These are phyloP conservation scores for Pelmatolapia mariae DNA, from an alignment of 2,113 vertebrate species.

Conservation along the genomic window DNA sequence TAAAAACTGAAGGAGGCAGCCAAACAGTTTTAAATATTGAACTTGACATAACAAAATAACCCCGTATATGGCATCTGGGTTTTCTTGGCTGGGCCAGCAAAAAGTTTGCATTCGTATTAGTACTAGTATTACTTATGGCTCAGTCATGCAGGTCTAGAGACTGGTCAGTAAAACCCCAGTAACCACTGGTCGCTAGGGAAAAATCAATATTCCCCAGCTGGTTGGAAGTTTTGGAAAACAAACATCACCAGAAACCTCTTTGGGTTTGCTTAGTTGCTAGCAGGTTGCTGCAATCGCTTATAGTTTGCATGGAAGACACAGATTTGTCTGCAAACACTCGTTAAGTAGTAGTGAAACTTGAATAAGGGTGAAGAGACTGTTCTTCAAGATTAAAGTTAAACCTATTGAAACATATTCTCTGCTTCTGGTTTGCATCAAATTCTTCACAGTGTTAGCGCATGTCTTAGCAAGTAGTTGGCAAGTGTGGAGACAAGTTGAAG, in stretches of 20 bases:
- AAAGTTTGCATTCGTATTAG: background rate
- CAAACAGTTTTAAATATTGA: background rate
- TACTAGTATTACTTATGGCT: background rate
- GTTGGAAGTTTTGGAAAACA: background rate
- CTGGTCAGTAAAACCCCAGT: background rate
- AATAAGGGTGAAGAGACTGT: background rate
- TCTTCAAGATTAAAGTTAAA: background rate
- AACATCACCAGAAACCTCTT: background rate
- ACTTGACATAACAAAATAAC: background rate
- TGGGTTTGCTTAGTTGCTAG: background rate
- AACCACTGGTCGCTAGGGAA: background rate
- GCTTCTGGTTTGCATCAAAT: background rate
- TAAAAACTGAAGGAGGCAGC: background rate
- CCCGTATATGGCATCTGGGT: background rate
- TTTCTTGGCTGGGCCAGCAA: background rate
- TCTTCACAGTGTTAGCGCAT: background rate
- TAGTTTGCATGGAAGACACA: background rate
- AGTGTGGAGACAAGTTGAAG: background rate
- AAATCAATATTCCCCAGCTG: background rate
- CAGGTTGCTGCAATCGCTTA: background rate
- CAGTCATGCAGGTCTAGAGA: background rate
- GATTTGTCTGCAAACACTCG: background rate
- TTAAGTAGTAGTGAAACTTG: background rate
- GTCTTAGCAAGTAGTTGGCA: background rate
- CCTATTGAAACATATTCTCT: background rate